phyloP scores from a whole-genome alignment of 2,113 vertebrate genomes.

The Amphiprion percula region DNA sequence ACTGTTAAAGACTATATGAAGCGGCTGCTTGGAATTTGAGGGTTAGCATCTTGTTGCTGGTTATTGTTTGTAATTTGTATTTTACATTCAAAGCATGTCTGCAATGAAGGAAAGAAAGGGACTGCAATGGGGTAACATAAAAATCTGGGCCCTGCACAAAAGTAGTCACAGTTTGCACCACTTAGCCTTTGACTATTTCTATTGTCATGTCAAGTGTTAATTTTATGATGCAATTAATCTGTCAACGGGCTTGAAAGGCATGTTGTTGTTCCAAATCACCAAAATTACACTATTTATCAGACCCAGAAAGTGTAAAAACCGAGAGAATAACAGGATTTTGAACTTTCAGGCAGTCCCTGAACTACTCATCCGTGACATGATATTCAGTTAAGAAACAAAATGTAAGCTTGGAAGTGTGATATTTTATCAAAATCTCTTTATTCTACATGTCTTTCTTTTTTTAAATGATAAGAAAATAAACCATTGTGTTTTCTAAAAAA shows the following conservation, averaged over 20 bases:
- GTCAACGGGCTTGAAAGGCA: too few species aligned
- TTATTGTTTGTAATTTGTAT: conserved; percentile 58
- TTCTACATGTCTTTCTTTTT: too few species aligned
- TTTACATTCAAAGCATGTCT: conserved; percentile 22
- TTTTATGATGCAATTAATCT: not conserved
- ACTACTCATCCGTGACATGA: too few species aligned
- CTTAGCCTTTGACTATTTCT: not conserved
- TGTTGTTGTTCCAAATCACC: not conserved
- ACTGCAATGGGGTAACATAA: not conserved
- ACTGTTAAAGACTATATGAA: conserved; percentile 31
- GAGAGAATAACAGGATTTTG: too few species aligned
- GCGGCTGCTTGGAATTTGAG: conserved; percentile 32
- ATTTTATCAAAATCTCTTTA: too few species aligned
- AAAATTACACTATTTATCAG: not conserved
- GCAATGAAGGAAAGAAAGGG: not conserved
- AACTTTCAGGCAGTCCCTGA: too few species aligned
- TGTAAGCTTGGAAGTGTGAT: too few species aligned
- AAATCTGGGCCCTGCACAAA: not conserved
- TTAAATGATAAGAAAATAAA: too few species aligned
- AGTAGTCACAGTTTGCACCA: not conserved
- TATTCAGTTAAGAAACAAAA: too few species aligned
- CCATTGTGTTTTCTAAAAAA: too few species aligned
- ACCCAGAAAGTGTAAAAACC: too few species aligned
- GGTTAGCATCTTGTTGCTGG: conserved; percentile 33
- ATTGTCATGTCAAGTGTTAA: not conserved